Evolutionary conservation across 2,113 vertebrate genomes (phyloP).

Genomic region (Ceuthmochares aereus): DNA sequence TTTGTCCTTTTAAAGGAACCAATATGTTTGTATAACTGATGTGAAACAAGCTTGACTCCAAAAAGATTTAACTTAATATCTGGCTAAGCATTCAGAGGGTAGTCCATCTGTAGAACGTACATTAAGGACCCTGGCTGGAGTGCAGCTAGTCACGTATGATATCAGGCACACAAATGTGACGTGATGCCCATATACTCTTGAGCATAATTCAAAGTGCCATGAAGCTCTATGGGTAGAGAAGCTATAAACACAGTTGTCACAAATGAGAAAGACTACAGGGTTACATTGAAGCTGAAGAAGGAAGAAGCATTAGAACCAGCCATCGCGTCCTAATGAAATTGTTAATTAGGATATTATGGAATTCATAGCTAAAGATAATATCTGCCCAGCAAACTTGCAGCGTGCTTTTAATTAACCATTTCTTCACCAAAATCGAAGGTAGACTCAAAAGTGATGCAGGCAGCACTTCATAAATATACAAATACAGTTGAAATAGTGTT

Average conservation of each 20-base stretch:
- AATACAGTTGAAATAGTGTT: background rate
- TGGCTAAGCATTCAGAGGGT: slow-evolving; percentile 80
- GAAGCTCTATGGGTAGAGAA: slow-evolving; percentile 85
- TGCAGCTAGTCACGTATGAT: slow-evolving; percentile 84
- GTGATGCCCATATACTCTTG: slow-evolving; percentile 89
- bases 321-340: slow-evolving; percentile 76
- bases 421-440: background rate
- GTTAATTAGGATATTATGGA: slow-evolving; percentile 80
- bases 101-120: slow-evolving; percentile 75
- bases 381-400: slow-evolving; percentile 44
- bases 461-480: background rate
- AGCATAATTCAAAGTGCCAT: slow-evolving; percentile 91
- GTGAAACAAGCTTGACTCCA: slow-evolving; percentile 85
- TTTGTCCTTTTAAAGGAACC: slow-evolving; percentile 84
- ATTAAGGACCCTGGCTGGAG: slow-evolving; percentile 78
- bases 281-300: slow-evolving; percentile 74
- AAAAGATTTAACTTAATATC: slow-evolving; percentile 87
- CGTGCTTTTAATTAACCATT: slow-evolving; percentile 69
- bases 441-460: background rate
- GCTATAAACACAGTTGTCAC: slow-evolving; percentile 90
- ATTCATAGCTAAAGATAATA: slow-evolving; percentile 65
- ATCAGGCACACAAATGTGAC: slow-evolving; percentile 88
- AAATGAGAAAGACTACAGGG: slow-evolving; percentile 82
- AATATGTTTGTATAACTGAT: slow-evolving; percentile 86
- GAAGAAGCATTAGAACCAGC: slow-evolving; percentile 70